Conservation (phyloP, 1,140 invertebrate species). For the Phymorhynchus buccinoides region DNA sequence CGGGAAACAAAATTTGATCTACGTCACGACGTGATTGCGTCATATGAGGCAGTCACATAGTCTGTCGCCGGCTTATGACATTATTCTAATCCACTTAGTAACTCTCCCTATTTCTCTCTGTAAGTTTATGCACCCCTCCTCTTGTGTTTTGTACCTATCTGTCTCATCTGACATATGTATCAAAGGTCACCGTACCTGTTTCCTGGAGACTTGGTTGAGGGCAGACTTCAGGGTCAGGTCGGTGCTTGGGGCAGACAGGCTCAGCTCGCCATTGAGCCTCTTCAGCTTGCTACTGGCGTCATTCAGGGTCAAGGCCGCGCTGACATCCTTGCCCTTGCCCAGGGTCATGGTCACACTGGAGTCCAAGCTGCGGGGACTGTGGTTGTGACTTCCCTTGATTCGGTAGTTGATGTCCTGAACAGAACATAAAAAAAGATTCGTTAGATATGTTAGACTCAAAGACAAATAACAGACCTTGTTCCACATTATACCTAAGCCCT, state of each 20-base stretch:
- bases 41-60: too few relatives aligned
- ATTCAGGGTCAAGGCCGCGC: slow-evolving; percentile 10
- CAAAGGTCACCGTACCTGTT: slow-evolving; percentile 17
- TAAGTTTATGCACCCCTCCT: background rate
- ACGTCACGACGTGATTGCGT: too few relatives aligned
- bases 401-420: background rate
- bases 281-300: slow-evolving; percentile 6
- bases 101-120: background rate
- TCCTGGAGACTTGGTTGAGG: background rate
- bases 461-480: too few relatives aligned
- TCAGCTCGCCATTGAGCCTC: slow-evolving; percentile 28
- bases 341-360: slow-evolving; percentile 19
- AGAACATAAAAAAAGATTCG: background rate
- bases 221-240: slow-evolving; percentile 12
- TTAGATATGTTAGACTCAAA: too few relatives aligned
- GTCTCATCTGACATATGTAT: too few relatives aligned
- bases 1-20: too few relatives aligned
- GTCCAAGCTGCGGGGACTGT: slow-evolving; percentile 6
- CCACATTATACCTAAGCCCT: too few relatives aligned
- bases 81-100: too few relatives aligned
- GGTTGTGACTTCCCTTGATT: background rate
- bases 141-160: too few relatives aligned
- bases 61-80: too few relatives aligned
- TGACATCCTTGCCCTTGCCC: slow-evolving; percentile 30
- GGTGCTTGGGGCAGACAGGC: background rate